Evolutionary conservation across 2,797 vertebrate species (phyloP), one percentile per base, ranked within the genome.

Genomic region (Natrix natrix): DNA sequence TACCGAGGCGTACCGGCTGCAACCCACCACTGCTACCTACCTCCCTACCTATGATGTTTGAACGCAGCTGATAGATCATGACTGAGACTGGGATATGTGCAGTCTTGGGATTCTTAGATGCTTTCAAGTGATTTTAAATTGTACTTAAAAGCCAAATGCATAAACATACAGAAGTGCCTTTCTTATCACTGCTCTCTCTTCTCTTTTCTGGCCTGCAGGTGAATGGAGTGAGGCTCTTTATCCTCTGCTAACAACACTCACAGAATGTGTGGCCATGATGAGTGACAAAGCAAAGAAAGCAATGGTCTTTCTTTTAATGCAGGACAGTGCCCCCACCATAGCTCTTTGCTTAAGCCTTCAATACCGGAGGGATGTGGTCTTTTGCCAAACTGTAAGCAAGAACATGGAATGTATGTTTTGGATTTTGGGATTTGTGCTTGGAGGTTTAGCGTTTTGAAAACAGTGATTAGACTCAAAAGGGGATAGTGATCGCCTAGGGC

Each of bases 251-350:
- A 98, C 98, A 93, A 99, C 99, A 0, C 98, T 99, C 94, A 98
- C 98, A 0, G 99, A 99, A 96, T 99, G 99, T 0, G 99, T 98
- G 92, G 98, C 99, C 96, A 99, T 99, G 98, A 99, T 99, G 99
- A 99, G 99, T 1, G 99, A 99, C 98, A 99, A 99, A 97, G 99
- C 99, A 90, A 99, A 99, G 97, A 99, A 99, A 97, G 98, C 99
- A 90, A 99, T 99, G 99, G 99, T 99, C 94, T 99, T 99, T 95
- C 97, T 99, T 92, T 98, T 99, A 94, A 99, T 99, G 99, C 99
- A 99, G 97, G 99, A 99, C 97, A 98, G 98, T 0, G 99, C 99
- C 2, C 99, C 99, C 0, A 99, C 99, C 92, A 99, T 99, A 86
- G 99, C 98, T 96, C 97, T 98, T 95, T 99, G 98, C 96, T 98